phyloP scores from a whole-genome alignment of 2,113 vertebrate genomes.

The Phoxinus phoxinus region DNA sequence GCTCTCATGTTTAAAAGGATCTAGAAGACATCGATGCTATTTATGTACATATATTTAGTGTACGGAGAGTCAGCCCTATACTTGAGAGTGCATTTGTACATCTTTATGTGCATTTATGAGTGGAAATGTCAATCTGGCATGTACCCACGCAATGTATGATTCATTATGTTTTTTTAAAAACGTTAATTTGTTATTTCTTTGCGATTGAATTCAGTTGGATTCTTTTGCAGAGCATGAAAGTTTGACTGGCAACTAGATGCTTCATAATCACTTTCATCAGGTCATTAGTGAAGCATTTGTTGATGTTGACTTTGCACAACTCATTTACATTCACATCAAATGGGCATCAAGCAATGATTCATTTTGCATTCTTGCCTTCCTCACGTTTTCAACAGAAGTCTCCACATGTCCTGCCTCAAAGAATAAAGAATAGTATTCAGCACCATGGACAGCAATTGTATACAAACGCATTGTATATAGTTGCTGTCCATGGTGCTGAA shows the following conservation, averaged over 20 bases:
- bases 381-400: not conserved
- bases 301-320: not conserved
- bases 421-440: not conserved
- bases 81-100: constrained; percentile 21
- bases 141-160: not conserved
- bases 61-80: constrained; percentile 4
- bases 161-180: not conserved
- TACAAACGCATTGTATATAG: rapidly evolving
- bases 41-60: not conserved
- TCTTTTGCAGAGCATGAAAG: not conserved
- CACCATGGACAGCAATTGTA: no score
- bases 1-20: not conserved
- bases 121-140: not conserved
- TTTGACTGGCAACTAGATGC: not conserved
- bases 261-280: not conserved
- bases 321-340: not conserved
- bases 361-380: not conserved
- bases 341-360: not conserved
- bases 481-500: constrained; percentile 23
- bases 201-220: not conserved
- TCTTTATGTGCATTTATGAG: not conserved
- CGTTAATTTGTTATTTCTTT: not conserved
- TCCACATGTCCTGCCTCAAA: not conserved
- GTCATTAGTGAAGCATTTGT: not conserved
- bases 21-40: not conserved